phyloP scores from a whole-genome alignment of 2,888 invertebrate genomes.

The Agriopis aurantiaria region DNA sequence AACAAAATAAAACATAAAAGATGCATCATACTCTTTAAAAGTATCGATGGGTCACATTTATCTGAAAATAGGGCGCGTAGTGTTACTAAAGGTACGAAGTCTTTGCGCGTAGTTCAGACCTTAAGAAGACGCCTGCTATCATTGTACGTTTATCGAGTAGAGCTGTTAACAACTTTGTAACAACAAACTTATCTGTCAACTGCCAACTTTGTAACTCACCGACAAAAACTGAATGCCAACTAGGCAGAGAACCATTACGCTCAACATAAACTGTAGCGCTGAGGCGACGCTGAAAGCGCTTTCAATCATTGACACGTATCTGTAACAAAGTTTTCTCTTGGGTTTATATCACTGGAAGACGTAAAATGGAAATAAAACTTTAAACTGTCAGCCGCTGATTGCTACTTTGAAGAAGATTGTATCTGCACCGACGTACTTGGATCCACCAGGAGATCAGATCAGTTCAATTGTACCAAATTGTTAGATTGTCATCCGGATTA shows the following conservation, averaged over 20 bases:
- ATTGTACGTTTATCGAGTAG: conserved; percentile 19
- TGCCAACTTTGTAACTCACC: conserved; percentile 55
- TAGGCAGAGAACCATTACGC: conserved; percentile 82
- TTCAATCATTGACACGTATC: conserved; percentile 82
- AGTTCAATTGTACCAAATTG: no score
- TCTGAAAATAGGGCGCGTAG: neutral
- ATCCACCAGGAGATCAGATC: no score
- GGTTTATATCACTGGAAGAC: conserved; percentile 25
- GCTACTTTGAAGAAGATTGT: conserved; percentile 23
- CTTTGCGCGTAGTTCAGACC: no score
- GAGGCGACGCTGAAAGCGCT: conserved; percentile 81
- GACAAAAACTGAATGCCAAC: conserved; percentile 81
- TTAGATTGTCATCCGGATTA: no score
- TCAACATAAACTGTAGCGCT: conserved; percentile 81
- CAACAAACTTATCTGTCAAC: conserved; percentile 17
- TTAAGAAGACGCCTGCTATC: neutral
- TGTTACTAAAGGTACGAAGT: neutral
- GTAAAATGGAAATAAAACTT: conserved; percentile 32
- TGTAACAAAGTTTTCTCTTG: conserved; percentile 57
- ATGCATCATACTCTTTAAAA: no score
- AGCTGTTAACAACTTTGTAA: conserved; percentile 22
- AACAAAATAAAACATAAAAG: no score
- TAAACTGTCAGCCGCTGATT: conserved; percentile 23
- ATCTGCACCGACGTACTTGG: neutral
- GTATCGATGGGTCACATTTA: neutral